Base-by-base conservation (phyloP, 1,140 invertebrate genomes). In the Drosophila willistoni region DNA sequence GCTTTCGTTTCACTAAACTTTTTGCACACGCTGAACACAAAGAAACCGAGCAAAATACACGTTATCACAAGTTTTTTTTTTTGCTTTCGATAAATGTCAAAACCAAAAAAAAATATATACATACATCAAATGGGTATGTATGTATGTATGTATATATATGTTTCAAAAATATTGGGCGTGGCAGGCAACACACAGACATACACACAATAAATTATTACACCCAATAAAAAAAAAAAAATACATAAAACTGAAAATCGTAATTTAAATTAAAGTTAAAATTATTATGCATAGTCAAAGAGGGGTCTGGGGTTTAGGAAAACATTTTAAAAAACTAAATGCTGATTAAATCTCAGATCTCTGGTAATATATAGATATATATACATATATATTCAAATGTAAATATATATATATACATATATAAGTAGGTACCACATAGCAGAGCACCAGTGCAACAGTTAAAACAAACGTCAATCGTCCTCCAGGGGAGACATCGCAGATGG, bases 61-160 rank as follows among this genome's bases (percentile, higher is more conserved):
- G 19, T 57, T 79, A 79, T 79, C 77, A 79, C 77, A 79, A 77
- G 71, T 71, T 36, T 79, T 29, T 29, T 25, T 29, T 29, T 79
- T 63, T 66, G 56, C 60, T 64, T 72, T 61, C 25, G 42, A 68
- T 80, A 83, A 84, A 84, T 83, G 80, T 72, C 81, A 57, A 36
- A 29, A 73, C 9, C 1, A 36, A 36, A 36, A 36, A 36, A 36
- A 10, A 36, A n/a, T n/a, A n/a, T n/a, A n/a, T n/a, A n/a, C 2
- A 36, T 9, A 55, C 67, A 62, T 33, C 3, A 36, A 51, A 51
- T 12, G 19, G 9, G 10, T 51, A 51, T 51, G 19, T 22, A 12
- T n/a, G n/a, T n/a, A n/a, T n/a, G n/a, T n/a, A n/a, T n/a, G n/a
- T n/a, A n/a, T n/a, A n/a, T 47, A 47, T 47, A 47, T 22, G 14